Percentiles rank a stretch among this genome's conserved stretches.
Conservation (phyloP, 2,888 invertebrate genomes). For the Mythimna albipuncta region DNA sequence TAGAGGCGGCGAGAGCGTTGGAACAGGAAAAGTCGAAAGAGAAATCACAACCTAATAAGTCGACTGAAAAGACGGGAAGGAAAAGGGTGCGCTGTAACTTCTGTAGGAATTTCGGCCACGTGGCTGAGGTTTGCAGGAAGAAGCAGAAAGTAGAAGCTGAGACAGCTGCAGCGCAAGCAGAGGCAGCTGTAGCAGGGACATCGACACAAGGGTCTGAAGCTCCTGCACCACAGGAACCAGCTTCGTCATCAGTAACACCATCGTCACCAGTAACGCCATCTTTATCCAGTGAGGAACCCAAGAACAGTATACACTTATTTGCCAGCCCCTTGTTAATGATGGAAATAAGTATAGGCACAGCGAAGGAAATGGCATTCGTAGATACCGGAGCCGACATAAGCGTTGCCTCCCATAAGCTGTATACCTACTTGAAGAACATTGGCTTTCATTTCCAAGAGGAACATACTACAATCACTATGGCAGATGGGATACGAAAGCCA, state of each 20-base stretch:
- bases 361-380: slow-evolving; percentile 40
- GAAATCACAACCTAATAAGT: background rate
- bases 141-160: slow-evolving; percentile 30
- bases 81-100: slow-evolving; percentile 44
- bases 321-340: slow-evolving; percentile 16
- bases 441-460: slow-evolving; percentile 48
- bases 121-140: slow-evolving; percentile 39
- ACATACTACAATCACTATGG: slow-evolving; percentile 35
- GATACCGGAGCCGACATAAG: slow-evolving; percentile 34
- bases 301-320: background rate
- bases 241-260: background rate
- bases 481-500: slow-evolving; percentile 39
- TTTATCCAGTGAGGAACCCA: background rate
- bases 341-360: slow-evolving; percentile 47
- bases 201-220: background rate
- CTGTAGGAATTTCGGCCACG: slow-evolving; percentile 39
- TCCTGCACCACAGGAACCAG: slow-evolving; percentile 9
- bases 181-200: background rate
- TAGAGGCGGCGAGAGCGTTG: slow-evolving; percentile 52
- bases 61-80: slow-evolving; percentile 8
- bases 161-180: background rate
- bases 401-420: slow-evolving; percentile 43
- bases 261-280: background rate
- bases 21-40: slow-evolving; percentile 31
- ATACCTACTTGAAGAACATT: slow-evolving; percentile 45